Percentiles rank a stretch among this genome's conserved stretches.
Conservation (phyloP, 2,888 invertebrate species). For the Hermaeophaga mercurialis region DNA sequence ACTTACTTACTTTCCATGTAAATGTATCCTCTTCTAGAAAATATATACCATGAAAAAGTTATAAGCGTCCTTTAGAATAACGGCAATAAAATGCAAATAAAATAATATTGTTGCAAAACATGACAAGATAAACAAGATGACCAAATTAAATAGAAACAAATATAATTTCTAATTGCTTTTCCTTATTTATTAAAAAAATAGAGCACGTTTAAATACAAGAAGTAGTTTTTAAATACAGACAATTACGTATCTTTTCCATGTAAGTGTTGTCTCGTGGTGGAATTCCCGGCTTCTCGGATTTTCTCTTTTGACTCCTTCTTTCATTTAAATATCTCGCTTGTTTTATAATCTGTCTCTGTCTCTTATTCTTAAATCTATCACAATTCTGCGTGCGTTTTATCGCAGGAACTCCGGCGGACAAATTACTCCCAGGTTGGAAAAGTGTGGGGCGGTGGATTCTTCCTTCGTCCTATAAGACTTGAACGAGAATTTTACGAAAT, state of each 20-base stretch:
- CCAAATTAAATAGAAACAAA: no score
- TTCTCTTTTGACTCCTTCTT: conserved; percentile 45
- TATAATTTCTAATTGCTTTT: no score
- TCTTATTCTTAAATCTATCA: conserved; percentile 57
- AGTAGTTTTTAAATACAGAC: no score
- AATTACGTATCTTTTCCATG: neutral
- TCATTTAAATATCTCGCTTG: conserved; percentile 54
- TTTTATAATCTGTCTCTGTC: conserved; percentile 56
- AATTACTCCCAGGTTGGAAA: conserved; percentile 54
- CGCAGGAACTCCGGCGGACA: conserved; percentile 52
- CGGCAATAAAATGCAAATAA: no score
- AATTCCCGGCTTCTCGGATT: conserved; percentile 11
- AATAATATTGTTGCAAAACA: no score
- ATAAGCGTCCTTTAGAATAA: no score
- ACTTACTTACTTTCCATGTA: no score
- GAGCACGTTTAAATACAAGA: no score
- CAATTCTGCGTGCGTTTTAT: conserved; percentile 58
- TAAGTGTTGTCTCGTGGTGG: conserved; percentile 24
- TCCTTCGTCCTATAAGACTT: conserved; percentile 34
- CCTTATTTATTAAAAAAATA: no score
- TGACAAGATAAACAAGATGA: no score
- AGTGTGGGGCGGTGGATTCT: conserved; percentile 21
- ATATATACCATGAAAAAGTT: no score
- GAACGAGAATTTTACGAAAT: conserved; percentile 53
- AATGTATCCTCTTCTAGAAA: no score